Percentiles rank a stretch among this genome's conserved stretches.
Evolutionary conservation across 1,140 invertebrate species (phyloP).

Genomic region (Sweltsa coloradensis): DNA sequence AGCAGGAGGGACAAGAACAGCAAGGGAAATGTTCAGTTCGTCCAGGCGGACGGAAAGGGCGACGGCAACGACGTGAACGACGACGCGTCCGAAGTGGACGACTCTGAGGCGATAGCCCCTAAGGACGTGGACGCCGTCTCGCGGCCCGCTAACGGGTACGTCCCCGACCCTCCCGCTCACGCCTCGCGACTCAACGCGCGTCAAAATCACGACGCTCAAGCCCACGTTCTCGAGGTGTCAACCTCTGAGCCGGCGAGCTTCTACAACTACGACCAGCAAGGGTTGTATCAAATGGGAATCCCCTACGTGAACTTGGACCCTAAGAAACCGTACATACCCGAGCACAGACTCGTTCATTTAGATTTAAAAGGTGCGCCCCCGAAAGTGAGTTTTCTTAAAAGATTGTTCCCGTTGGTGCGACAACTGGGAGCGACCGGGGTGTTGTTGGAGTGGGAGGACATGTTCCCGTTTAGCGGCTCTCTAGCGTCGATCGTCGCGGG

Average conservation of each 20-base stretch:
- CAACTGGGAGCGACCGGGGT: slow-evolving; percentile 74
- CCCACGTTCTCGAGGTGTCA: neutral
- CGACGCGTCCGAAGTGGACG: neutral
- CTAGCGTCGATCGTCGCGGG: slow-evolving; percentile 50
- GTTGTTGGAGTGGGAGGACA: slow-evolving; percentile 93
- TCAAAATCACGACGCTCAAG: neutral
- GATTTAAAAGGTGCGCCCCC: slow-evolving; percentile 67
- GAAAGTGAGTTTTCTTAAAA: slow-evolving; percentile 44
- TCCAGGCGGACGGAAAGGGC: neutral
- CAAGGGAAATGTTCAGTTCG: slow-evolving; percentile 9
- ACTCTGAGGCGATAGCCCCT: neutral
- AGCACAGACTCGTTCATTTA: slow-evolving; percentile 46
- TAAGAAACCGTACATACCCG: slow-evolving; percentile 21
- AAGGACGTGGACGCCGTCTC: neutral
- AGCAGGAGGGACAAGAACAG: neutral
- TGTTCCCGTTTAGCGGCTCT: slow-evolving; percentile 79
- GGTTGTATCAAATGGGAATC: slow-evolving; percentile 13
- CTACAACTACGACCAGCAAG: slow-evolving; percentile 14
- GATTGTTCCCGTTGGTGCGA: slow-evolving; percentile 43
- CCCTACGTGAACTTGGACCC: slow-evolving; percentile 12
- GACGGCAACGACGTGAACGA: neutral
- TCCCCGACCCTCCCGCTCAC: too few species aligned
- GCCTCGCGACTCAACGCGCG: too few species aligned
- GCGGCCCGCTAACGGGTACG: neutral
- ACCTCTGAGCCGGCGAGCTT: neutral